A percentile compares a stretch with the other conserved stretches of the same genome.
Conservation (phyloP, 2,888 invertebrate species). For the Thereva unica region DNA sequence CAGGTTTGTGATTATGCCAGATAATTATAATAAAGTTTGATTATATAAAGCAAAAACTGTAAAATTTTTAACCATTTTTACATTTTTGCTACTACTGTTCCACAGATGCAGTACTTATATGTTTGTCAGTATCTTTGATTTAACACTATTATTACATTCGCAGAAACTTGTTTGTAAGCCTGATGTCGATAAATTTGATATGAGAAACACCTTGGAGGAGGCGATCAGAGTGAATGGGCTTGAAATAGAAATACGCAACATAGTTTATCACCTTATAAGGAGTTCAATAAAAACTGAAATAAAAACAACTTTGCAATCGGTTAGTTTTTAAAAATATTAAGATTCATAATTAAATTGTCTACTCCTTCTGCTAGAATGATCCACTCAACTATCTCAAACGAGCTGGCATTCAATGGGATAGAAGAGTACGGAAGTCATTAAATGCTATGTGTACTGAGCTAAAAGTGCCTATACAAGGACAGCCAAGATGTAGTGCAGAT, state of each 20-base stretch:
- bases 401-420: slow-evolving; percentile 91
- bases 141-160: slow-evolving; percentile 39
- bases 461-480: slow-evolving; percentile 77
- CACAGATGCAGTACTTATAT: background rate
- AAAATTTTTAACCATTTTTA: background rate
- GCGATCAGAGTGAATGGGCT: slow-evolving; percentile 78
- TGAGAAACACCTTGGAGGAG: slow-evolving; percentile 74
- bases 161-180: slow-evolving; percentile 80
- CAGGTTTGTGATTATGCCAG: slow-evolving; percentile 63
- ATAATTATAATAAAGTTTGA: too few species aligned
- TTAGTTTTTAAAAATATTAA: slow-evolving; percentile 28
- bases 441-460: slow-evolving; percentile 94
- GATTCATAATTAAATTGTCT: too few species aligned
- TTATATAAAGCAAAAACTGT: too few species aligned
- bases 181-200: slow-evolving; percentile 75
- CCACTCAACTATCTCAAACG: slow-evolving; percentile 77
- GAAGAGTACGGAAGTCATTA: slow-evolving; percentile 89
- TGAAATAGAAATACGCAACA: slow-evolving; percentile 81
- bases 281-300: slow-evolving; percentile 58
- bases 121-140: background rate
- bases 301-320: slow-evolving; percentile 49
- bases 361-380: slow-evolving; percentile 59
- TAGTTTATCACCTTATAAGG: slow-evolving; percentile 81
- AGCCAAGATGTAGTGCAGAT: slow-evolving; percentile 74
- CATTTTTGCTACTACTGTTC: background rate